Evolutionary conservation across 2,888 invertebrate genomes (phyloP).

Genomic region (Acleris emargana): DNA sequence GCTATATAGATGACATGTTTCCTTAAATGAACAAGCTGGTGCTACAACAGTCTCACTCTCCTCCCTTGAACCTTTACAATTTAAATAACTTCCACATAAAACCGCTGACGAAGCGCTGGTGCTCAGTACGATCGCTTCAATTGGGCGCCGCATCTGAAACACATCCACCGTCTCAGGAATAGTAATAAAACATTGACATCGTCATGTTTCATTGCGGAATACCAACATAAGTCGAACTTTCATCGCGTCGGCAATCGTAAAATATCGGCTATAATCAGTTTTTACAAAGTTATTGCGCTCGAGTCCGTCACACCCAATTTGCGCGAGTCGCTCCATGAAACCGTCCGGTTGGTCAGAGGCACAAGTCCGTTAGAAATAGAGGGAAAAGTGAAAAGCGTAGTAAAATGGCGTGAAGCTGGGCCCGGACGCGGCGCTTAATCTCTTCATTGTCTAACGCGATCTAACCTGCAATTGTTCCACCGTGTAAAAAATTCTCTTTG

Average conservation of each 20-base stretch:
- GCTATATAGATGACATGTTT: too few relatives aligned
- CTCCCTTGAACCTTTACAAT: too few relatives aligned
- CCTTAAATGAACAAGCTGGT: too few relatives aligned
- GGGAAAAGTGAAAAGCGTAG: conserved; percentile 41
- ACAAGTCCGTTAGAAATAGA: conserved; percentile 35
- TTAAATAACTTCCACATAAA: too few relatives aligned
- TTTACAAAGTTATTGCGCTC: conserved; percentile 23
- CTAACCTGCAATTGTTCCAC: conserved; percentile 4
- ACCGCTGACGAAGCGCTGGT: background rate
- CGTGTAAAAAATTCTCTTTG: background rate
- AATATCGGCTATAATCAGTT: conserved; percentile 19
- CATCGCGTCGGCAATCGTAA: conserved; percentile 14
- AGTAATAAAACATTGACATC: conserved; percentile 19
- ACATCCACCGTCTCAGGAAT: background rate
- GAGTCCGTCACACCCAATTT: conserved; percentile 45
- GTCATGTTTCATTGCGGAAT: conserved; percentile 1
- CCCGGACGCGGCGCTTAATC: conserved; percentile 43
- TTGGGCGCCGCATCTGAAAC: background rate
- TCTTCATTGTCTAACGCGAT: conserved; percentile 42
- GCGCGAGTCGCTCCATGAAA: conserved; percentile 42
- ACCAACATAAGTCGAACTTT: conserved; percentile 10
- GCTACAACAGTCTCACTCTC: too few relatives aligned
- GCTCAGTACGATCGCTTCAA: background rate
- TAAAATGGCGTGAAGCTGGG: conserved; percentile 39
- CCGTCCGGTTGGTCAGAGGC: conserved; percentile 34